phyloP scores from a whole-genome alignment of 1,140 invertebrate genomes.

The Caenorhabditis remanei region DNA sequence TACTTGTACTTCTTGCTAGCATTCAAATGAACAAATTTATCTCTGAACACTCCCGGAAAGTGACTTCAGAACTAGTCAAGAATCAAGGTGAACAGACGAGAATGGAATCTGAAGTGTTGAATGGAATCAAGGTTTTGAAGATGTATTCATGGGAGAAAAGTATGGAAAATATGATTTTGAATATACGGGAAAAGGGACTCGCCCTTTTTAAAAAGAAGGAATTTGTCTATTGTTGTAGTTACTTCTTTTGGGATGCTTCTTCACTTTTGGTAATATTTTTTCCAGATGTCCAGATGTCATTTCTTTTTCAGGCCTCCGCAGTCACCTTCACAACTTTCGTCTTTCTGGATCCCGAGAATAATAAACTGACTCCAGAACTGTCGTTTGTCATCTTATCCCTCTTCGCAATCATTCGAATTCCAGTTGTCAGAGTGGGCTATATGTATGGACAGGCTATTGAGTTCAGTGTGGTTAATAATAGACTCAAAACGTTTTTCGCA shows the following conservation, averaged over 20 bases:
- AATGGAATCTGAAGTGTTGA: conserved; percentile 75
- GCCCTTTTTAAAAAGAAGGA: background rate
- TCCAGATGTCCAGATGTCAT: no score
- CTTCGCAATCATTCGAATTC: conserved; percentile 96
- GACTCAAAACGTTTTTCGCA: conserved; percentile 73
- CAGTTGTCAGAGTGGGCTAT: conserved; percentile 82
- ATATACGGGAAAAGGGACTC: conserved; percentile 72
- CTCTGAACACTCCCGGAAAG: conserved; percentile 76
- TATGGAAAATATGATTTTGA: conserved; percentile 68
- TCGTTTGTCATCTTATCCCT: conserved; percentile 94
- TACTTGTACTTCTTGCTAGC: conserved; percentile 77
- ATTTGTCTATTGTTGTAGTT: conserved; percentile 81
- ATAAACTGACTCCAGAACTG: conserved; percentile 80
- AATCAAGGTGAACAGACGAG: conserved; percentile 76
- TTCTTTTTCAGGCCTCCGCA: conserved; percentile 65
- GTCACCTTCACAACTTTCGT: conserved; percentile 79
- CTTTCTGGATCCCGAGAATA: conserved; percentile 76
- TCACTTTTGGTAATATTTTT: no score
- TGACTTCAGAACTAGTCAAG: conserved; percentile 78
- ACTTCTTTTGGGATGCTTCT: conserved; percentile 76
- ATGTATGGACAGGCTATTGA: conserved; percentile 78
- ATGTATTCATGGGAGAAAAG: conserved; percentile 76
- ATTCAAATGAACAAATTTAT: conserved; percentile 79
- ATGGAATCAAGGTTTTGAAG: conserved; percentile 77
- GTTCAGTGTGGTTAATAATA: conserved; percentile 71